Evolutionary conservation across 2,113 vertebrate genomes (phyloP).

Genomic region (Anseranas semipalmata): DNA sequence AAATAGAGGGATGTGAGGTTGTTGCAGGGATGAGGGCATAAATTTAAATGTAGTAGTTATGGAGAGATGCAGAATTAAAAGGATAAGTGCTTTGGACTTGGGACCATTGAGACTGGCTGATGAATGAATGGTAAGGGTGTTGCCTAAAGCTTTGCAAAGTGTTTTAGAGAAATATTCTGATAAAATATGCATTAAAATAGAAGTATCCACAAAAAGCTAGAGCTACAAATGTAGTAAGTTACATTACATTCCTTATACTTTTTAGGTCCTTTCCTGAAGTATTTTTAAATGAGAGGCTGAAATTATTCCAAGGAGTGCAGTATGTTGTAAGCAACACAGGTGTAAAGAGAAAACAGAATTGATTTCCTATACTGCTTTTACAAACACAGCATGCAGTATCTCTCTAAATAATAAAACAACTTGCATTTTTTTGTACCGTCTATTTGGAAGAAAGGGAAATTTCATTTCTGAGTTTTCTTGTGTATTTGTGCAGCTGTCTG

Average conservation of each 20-base stretch:
- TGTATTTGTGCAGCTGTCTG: not conserved
- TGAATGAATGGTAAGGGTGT: not conserved
- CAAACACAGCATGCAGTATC: not conserved
- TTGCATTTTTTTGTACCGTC: not conserved
- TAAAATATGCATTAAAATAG: not conserved
- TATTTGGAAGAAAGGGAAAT: not conserved
- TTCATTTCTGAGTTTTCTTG: not conserved
- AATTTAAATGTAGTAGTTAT: not conserved
- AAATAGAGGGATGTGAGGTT: not conserved
- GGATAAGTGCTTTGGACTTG: not conserved
- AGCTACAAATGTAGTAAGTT: not conserved
- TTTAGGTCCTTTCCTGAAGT: not conserved
- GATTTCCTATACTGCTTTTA: conserved; percentile 1
- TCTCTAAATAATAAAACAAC: not conserved
- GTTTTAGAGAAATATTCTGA: not conserved
- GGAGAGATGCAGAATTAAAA: not conserved
- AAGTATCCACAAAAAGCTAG: not conserved
- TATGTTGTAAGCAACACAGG: not conserved
- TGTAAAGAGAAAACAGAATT: not conserved
- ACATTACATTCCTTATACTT: not conserved
- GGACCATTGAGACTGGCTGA: not conserved
- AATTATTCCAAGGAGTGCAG: not conserved
- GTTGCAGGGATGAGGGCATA: not conserved
- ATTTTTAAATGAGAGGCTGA: not conserved
- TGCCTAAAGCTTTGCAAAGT: not conserved